These are phyloP conservation scores for Carassius auratus DNA, from an alignment of 2,113 vertebrate genomes.

Conservation along the genomic window DNA sequence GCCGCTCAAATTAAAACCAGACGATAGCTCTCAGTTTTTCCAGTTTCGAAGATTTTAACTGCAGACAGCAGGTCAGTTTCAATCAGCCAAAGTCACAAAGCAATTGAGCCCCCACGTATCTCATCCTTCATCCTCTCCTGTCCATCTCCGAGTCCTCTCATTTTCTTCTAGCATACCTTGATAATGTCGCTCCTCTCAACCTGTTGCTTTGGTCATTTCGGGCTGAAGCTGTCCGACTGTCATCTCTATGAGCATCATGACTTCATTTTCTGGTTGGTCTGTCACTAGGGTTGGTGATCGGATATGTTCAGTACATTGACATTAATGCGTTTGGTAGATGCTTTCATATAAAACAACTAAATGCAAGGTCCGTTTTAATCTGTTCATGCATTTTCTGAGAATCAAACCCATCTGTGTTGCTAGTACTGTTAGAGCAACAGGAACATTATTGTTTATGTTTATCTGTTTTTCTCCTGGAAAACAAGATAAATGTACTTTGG, in stretches of 20 bases:
- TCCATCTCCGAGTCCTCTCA: background rate
- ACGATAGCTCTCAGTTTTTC: slow-evolving; percentile 50
- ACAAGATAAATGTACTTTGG: background rate
- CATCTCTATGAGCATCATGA: slow-evolving; percentile 18
- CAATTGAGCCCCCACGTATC: slow-evolving; percentile 51
- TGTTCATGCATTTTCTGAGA: background rate
- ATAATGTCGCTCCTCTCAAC: slow-evolving; percentile 18
- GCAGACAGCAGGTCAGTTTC: slow-evolving; percentile 62
- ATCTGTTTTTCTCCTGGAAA: background rate
- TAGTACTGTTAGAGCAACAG: background rate
- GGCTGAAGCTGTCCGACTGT: slow-evolving; percentile 23
- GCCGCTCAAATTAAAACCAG: slow-evolving; percentile 62
- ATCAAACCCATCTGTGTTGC: background rate
- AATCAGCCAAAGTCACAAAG: slow-evolving; percentile 59
- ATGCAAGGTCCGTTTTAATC: background rate
- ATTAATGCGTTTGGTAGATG: background rate
- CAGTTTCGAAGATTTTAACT: slow-evolving; percentile 59
- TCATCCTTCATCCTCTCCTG: slow-evolving; percentile 32
- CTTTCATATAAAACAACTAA: background rate
- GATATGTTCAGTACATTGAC: background rate
- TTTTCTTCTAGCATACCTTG: background rate
- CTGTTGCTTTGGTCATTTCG: background rate
- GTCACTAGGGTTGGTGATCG: no score
- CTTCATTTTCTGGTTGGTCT: background rate
- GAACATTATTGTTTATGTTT: background rate